phyloP scores from a whole-genome alignment of 2,797 vertebrate species.

The Anolis apletophallus region DNA sequence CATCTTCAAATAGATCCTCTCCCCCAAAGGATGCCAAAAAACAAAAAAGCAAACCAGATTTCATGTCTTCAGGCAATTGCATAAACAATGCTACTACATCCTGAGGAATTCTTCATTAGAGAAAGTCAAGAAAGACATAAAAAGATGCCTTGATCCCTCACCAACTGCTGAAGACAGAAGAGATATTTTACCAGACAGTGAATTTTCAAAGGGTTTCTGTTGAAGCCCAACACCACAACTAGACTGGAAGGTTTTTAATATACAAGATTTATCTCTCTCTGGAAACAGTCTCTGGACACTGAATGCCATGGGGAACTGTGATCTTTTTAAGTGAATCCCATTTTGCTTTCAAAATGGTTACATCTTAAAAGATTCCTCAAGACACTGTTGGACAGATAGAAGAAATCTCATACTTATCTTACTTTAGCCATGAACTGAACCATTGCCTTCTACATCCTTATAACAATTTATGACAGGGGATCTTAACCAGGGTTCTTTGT shows the following conservation, averaged over 20 bases:
- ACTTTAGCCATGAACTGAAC: background rate
- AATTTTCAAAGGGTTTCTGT: conserved; percentile 13
- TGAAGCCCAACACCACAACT: conserved; percentile 26
- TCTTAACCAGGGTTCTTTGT: too few species aligned
- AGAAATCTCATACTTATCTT: background rate
- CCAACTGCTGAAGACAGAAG: conserved; percentile 28
- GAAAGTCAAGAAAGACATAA: conserved; percentile 19
- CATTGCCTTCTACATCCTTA: background rate
- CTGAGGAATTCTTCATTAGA: conserved; percentile 32
- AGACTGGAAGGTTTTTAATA: conserved; percentile 16
- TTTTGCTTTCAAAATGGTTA: conserved; percentile 34
- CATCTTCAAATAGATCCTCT: conserved; percentile 59
- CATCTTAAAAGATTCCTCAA: background rate
- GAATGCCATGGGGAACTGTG: conserved; percentile 6
- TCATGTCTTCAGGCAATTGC: conserved; percentile 55
- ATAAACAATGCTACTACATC: conserved; percentile 52
- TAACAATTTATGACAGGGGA: background rate
- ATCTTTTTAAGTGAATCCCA: conserved; percentile 19
- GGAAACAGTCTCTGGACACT: conserved; percentile 41
- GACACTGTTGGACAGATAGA: background rate
- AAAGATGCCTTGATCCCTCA: background rate
- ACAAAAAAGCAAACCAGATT: conserved; percentile 38
- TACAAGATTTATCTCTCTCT: conserved; percentile 44
- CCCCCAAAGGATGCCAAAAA: conserved; percentile 58
- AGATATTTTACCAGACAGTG: conserved; percentile 36